These are phyloP conservation scores for Tachuris rubrigastra DNA, from an alignment of 2,113 vertebrate genomes.

Conservation along the genomic window DNA sequence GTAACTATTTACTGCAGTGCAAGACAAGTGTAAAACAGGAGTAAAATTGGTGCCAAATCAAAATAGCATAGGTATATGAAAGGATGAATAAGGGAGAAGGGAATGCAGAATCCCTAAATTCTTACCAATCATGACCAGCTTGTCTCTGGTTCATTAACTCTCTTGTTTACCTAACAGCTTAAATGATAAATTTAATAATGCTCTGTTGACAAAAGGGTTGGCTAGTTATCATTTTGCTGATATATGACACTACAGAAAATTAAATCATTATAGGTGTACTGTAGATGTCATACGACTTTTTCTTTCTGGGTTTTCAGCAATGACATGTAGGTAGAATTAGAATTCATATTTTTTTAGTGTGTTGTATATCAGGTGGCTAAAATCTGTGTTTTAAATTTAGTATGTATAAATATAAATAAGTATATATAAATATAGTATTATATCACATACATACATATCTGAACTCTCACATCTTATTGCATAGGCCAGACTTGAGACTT, in stretches of 20 bases:
- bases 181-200: slow-evolving; percentile 31
- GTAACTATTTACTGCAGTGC: slow-evolving; percentile 20
- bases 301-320: not conserved
- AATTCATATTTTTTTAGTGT: not conserved
- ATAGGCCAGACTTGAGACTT: not conserved
- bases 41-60: slow-evolving; percentile 3
- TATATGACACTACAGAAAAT: slow-evolving; percentile 6
- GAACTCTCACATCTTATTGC: not conserved
- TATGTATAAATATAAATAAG: no score
- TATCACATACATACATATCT: not conserved
- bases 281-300: not conserved
- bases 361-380: not conserved
- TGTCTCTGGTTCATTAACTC: slow-evolving; percentile 48
- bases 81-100: not conserved
- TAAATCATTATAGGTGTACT: not conserved
- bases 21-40: slow-evolving; percentile 9
- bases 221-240: slow-evolving; percentile 13
- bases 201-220: slow-evolving; percentile 41
- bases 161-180: slow-evolving; percentile 20
- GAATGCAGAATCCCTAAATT: slow-evolving; percentile 5
- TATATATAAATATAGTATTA: not conserved
- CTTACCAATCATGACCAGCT: not conserved
- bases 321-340: not conserved
- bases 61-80: not conserved
- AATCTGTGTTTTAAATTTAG: not conserved